These are phyloP conservation scores for Cetoscarus ocellatus DNA, from an alignment of 2,797 vertebrate species.

Conservation along the genomic window DNA sequence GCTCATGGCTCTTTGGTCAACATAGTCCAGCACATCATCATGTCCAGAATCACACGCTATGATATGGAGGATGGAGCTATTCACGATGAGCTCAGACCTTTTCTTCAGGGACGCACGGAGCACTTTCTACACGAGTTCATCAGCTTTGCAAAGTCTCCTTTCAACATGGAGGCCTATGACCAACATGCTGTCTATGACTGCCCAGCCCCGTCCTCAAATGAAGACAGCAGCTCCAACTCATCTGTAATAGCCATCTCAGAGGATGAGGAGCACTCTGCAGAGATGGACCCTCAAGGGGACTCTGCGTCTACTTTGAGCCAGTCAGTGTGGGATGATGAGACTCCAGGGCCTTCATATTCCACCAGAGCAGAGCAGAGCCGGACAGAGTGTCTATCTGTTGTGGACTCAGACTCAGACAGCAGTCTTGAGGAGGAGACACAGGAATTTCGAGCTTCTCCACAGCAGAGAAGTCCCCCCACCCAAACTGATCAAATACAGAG, in stretches of 20 bases:
- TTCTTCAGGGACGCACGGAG: constrained; percentile 91
- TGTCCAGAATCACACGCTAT: constrained; percentile 91
- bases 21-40: constrained; percentile 94
- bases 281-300: constrained; percentile 72
- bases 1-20: constrained; percentile 91
- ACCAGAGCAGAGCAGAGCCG: constrained; percentile 79
- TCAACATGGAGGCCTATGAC: constrained; percentile 95
- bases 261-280: constrained; percentile 81
- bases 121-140: constrained; percentile 97
- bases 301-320: constrained; percentile 79
- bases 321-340: constrained; percentile 95
- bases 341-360: constrained; percentile 95
- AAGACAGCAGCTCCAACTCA: constrained; percentile 89
- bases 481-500: constrained; percentile 40
- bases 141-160: constrained; percentile 93
- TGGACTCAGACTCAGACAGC: constrained; percentile 85
- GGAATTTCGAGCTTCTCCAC: constrained; percentile 50
- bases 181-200: constrained; percentile 93
- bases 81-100: constrained; percentile 90
- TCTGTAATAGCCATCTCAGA: constrained; percentile 95
- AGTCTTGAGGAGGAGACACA: constrained; percentile 86
- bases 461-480: constrained; percentile 41
- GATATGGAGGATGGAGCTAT: constrained; percentile 91
- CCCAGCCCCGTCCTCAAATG: constrained; percentile 89
- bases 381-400: constrained; percentile 77